Evolutionary conservation across 2,888 invertebrate species (phyloP), one percentile per base, ranked within the genome.

Genomic region (Clitarchus hookeri): DNA sequence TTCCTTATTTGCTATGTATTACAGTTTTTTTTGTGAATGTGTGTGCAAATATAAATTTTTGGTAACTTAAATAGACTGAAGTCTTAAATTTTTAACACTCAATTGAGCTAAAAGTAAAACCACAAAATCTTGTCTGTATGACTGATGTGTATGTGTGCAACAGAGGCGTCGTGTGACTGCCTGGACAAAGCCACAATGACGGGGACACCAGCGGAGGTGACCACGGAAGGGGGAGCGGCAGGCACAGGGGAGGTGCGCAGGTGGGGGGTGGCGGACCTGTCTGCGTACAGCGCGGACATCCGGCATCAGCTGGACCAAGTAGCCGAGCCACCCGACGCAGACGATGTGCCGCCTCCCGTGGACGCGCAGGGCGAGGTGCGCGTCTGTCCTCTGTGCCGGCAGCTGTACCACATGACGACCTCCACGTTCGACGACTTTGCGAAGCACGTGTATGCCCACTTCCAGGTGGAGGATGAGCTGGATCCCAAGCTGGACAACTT

Each of bases 361-460:
- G n/a, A 23, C 12, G 16, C 44, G 25, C 85, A 79, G 44, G 26
- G 26, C 26, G 91, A 90, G 88, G 92, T 93, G 88, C 95, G 94
- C 91, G 94, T 95, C 85, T 97, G 97, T 89, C 97, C 97, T 0
- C 93, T 97, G 92, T 97, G 97, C 91, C 95, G 94, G 16, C 92
- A 93, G 90, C 92, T 92, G 88, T 96, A 95, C 90, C 92, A 92
- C 83, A 93, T 93, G 90, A 92, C 93, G 86, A 90, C 93, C 1
- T 65, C 65, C 19, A 90, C 92, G 36, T 96, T 96, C 90, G 91
- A 93, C 44, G 93, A 93, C 84, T 96, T 96, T 90, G 94, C 95
- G 88, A 92, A 94, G 87, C 97, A 97, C 91, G 97, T 97, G 48
- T 94, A 96, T 91, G 94, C 93, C 89, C 97, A 97, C 92, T 97